Percentiles rank a stretch among this genome's conserved stretches.
phyloP scores from a whole-genome alignment of 2,113 vertebrate species.

The Callipepla squamata region DNA sequence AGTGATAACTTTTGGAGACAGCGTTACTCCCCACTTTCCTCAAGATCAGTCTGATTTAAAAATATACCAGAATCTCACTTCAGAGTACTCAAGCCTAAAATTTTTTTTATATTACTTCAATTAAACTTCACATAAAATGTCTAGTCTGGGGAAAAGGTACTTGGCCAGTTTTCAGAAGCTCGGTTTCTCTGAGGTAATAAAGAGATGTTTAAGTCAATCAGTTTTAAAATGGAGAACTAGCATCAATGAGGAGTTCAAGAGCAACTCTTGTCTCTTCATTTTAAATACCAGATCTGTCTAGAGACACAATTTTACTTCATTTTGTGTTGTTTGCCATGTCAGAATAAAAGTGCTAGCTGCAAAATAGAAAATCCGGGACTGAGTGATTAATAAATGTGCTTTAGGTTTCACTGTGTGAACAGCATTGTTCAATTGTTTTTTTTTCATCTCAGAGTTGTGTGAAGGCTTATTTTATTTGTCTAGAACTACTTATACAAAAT shows the following conservation, averaged over 20 bases:
- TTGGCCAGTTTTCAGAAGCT: conserved; percentile 4
- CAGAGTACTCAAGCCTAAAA: not conserved
- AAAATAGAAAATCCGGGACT: not conserved
- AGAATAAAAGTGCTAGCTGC: not conserved
- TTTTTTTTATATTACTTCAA: not conserved
- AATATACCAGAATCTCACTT: not conserved
- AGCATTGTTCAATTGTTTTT: not conserved
- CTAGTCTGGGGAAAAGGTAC: not conserved
- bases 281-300: conserved; percentile 3
- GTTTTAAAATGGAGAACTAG: not conserved
- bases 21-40: not conserved
- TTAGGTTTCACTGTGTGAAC: not conserved
- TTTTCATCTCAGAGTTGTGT: conserved; percentile 6
- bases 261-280: not conserved
- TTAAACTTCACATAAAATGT: not conserved
- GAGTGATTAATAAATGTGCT: conserved; percentile 6
- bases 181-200: not conserved
- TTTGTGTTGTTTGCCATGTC: not conserved
- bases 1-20: not conserved
- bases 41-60: not conserved
- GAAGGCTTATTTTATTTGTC: conserved; percentile 8
- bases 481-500: conserved; percentile 24
- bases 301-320: conserved; percentile 43
- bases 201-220: not conserved
- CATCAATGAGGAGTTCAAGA: conserved; percentile 18